Base-by-base conservation (phyloP, 2,888 invertebrate species). In the Caradrina kadenii region DNA sequence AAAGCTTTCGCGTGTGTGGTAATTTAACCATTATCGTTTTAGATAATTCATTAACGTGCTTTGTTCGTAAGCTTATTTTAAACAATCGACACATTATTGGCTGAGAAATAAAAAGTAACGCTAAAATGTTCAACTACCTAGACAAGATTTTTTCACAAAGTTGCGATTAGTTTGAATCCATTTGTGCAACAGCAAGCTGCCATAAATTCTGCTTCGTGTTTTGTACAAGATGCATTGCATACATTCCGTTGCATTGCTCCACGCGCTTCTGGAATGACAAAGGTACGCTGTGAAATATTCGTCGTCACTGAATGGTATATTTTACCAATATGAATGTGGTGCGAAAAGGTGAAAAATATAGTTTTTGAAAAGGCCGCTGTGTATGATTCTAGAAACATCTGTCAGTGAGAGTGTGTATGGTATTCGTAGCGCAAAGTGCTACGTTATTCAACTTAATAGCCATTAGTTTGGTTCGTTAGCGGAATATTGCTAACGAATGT, bases 401-500 rank as follows among this genome's bases (percentile, higher is more conserved):
- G 87, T 89, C 90, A 88, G 78, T 79, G 69, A 78, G 84, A 85
- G 86, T 90, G 90, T 88, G 89, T 91, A 89, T 85, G 86, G 90
- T 87, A 89, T 91, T 90, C 90, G 89, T 86, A 87, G 89, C 88
- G 91, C 88, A 91, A 93, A 93, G 93, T 94, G 93, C 92, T 93
- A 89, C 92, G 94, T 95, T 94, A 94, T 94, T 94, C 93, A 93
- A 94, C 90, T 93, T 94, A 94, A 95, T 93, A 94, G 93, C 94
- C 94, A 94, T 95, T 94, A 95, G 94, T 94, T 94, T 91, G 93
- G 94, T 95, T 95, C 95, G 95, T 95, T 95, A 95, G 94, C 89
- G 93, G 94, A 94, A 95, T 94, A 95, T 94, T 93, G 94, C 94
- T 94, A 94, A 95, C 94, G 95, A 95, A 93, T 93, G 93, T 93